Conservation (phyloP, 1,140 invertebrate species). For the Nomia melanderi region DNA sequence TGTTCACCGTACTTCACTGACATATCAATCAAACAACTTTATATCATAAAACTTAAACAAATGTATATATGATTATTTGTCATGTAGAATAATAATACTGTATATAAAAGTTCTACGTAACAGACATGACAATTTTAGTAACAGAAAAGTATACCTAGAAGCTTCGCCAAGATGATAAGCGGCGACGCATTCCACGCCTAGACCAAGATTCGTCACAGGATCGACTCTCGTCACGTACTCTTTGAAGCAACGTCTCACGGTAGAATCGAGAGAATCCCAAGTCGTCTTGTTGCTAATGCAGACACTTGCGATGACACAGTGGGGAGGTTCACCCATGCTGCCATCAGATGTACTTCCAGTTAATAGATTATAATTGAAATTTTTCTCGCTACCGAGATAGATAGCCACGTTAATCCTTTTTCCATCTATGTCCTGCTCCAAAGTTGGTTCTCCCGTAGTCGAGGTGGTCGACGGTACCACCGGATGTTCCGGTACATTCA, state of each 20-base stretch:
- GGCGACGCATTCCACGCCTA: constrained; percentile 93
- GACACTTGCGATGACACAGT: constrained; percentile 91
- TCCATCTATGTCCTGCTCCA: constrained; percentile 89
- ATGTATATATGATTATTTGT: too few relatives aligned
- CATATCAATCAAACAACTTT: too few relatives aligned
- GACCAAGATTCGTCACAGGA: constrained; percentile 93
- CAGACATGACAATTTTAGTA: neutral
- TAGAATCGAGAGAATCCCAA: constrained; percentile 96
- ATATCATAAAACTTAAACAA: too few relatives aligned
- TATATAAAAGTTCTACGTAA: neutral
- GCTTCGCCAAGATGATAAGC: constrained; percentile 97
- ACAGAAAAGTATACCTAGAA: constrained; percentile 80
- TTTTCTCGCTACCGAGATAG: constrained; percentile 90
- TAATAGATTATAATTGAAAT: constrained; percentile 83
- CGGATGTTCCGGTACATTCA: constrained; percentile 80
- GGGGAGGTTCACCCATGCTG: constrained; percentile 83
- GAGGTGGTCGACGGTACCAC: constrained; percentile 78
- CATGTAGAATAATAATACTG: too few relatives aligned
- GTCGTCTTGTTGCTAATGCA: constrained; percentile 95
- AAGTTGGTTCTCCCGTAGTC: constrained; percentile 82
- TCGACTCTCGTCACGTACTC: constrained; percentile 97
- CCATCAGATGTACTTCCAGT: constrained; percentile 70
- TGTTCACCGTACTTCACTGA: too few relatives aligned
- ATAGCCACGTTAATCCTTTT: constrained; percentile 92
- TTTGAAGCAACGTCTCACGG: constrained; percentile 95